Base-by-base conservation (phyloP, 1,140 invertebrate species). In the Wasmannia auropunctata region DNA sequence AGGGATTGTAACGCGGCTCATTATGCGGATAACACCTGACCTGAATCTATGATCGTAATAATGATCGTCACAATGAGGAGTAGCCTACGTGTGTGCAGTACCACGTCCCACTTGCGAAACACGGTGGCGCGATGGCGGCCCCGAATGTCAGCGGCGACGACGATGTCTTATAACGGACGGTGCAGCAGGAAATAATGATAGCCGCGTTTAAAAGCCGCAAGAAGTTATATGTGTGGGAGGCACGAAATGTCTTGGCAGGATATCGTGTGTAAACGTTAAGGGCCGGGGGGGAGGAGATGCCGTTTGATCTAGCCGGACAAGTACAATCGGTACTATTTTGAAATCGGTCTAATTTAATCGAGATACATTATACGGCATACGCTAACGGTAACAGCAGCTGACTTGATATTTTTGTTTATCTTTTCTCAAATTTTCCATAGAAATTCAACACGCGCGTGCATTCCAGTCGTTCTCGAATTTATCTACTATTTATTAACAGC, bases 1-100 rank as follows among this genome's bases (percentile, higher is more conserved):
- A 70, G 62, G n/a, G 79, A 87, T 87, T 80, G 77, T 89, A 60
- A 67, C 72, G 25, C 56, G 88, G 51, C 87, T 88, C 90, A 91
- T 91, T 91, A 91, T 91, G 91, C 91, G 84, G 91, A 63, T 87
- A n/a, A 87, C 89, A 88, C 77, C 87, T 91, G 90, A 91, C 90
- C 90, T 74, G 84, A 83, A 91, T 91, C 86, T 89, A 76, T 69
- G 80, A 89, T 91, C 81, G 62, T 81, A 86, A 88, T 85, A 87
- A 91, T 88, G 83, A 85, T 86, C 54, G 22, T 60, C 77, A 72
- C 77, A 67, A 87, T 70, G 72, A 87, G 58, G 54, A 80, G 49
- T 62, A 56, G 65, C 16, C 85, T 49, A 43, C 56, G 84, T 72
- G 43, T 75, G 85, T n/a, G n/a, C 63, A 75, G 80, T 62, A 37